A percentile compares a stretch with the other conserved stretches of the same genome.
Evolutionary conservation across 1,140 invertebrate genomes (phyloP).

Genomic region (Bathynomus jamesi): DNA sequence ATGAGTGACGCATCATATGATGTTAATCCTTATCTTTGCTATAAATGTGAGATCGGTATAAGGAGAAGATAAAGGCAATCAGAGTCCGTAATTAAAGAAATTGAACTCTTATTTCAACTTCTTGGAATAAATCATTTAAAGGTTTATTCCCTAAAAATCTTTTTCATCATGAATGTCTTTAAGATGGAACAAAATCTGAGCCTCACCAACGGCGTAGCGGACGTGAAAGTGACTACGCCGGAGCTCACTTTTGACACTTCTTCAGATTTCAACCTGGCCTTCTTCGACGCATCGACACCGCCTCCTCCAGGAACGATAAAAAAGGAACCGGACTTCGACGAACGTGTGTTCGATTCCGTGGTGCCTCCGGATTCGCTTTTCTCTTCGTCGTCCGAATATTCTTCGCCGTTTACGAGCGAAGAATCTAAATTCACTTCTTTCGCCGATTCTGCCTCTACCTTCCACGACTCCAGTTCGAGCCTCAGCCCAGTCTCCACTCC

Average conservation of each 20-base stretch:
- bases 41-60: no score
- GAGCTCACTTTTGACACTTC: conserved; percentile 64
- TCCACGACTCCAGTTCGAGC: conserved; percentile 28
- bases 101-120: no score
- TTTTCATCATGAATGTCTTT: conserved; percentile 36
- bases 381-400: conserved; percentile 42
- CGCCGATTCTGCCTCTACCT: conserved; percentile 50
- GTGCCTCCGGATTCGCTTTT: conserved; percentile 26
- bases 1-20: no score
- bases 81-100: no score
- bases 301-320: conserved; percentile 23
- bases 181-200: conserved; percentile 38
- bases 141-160: no score
- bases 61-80: no score
- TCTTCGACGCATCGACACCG: conserved; percentile 54
- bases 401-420: conserved; percentile 36
- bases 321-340: conserved; percentile 19
- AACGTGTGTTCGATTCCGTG: conserved; percentile 17
- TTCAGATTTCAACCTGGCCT: conserved; percentile 66
- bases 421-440: conserved; percentile 54
- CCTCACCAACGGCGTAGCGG: conserved; percentile 41
- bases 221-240: conserved; percentile 49
- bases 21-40: no score
- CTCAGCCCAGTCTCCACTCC: conserved; percentile 23
- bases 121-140: no score